These are phyloP conservation scores for Rhimphoctona megacephalus DNA, from an alignment of 2,888 invertebrate species.

Conservation along the genomic window DNA sequence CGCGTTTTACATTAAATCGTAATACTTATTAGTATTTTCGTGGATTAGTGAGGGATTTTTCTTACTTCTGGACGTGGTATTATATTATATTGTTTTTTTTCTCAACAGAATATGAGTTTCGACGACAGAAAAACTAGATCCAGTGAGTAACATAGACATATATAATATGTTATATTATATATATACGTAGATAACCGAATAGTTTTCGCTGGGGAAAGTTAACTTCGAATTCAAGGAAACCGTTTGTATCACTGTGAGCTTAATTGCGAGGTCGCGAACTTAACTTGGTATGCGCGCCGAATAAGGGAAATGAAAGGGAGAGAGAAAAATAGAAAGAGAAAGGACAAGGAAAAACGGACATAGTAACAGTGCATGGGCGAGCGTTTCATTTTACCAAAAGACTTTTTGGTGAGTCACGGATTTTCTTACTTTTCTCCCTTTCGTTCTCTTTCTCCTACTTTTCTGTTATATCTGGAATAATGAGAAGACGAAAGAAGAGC, in stretches of 20 bases:
- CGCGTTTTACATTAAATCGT: not conserved
- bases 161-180: not conserved
- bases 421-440: constrained; percentile 38
- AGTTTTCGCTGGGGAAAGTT: constrained; percentile 65
- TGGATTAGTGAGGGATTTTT: not conserved
- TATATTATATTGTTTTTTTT: not conserved
- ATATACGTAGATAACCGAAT: constrained; percentile 42
- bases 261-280: constrained; percentile 74
- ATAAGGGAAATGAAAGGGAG: constrained; percentile 61
- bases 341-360: constrained; percentile 39
- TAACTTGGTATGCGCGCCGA: constrained; percentile 66
- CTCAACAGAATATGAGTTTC: not conserved
- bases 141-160: not conserved
- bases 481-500: constrained; percentile 42
- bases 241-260: constrained; percentile 66
- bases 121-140: not conserved
- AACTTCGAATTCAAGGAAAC: constrained; percentile 66
- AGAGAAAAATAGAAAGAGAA: constrained; percentile 32
- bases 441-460: not conserved
- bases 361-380: constrained; percentile 19
- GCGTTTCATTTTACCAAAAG: constrained; percentile 63
- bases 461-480: constrained; percentile 9
- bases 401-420: constrained; percentile 65
- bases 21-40: not conserved
- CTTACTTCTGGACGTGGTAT: not conserved